Base-by-base conservation (phyloP, 1,140 invertebrate species). In the Atta cephalotes region DNA sequence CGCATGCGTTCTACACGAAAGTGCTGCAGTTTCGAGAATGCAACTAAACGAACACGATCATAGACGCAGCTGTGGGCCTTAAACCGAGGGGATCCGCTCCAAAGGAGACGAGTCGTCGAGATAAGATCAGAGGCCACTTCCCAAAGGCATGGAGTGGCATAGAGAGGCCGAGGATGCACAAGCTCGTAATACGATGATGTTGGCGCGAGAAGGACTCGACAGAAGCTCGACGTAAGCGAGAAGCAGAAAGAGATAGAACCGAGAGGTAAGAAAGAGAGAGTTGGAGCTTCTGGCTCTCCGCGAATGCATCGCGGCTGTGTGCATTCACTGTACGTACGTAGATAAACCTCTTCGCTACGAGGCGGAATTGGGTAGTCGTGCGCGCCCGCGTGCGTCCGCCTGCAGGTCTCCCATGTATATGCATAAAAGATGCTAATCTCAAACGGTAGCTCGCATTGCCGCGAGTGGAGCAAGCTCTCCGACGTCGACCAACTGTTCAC, bases 351-450 rank as follows among this genome's bases (percentile, higher is more conserved):
- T 25, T 72, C 39, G 18, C 28, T 49, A 49, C 14, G 56, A 85
- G 6, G 25, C 62, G 70, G 71, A 80, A 89, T 89, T 72, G 53
- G 58, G 39, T 63, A 82, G 86, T 56, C 58, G 63, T 28, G 66
- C 65, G 49, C 49, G 66, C 63, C 31, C 49, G 35, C 49, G 39
- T 25, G 77, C 25, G 28, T 60, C 58, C 60, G 84, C 66, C 89
- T 65, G 89, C 88, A 87, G 89, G 62, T 90, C 86, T 77, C 65
- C 81, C 87, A 88, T 92, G 91, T 89, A 89, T 92, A 89, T 89
- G 87, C 89, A 92, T 90, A 92, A 92, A 92, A 93, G 93, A 93
- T 93, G 91, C 87, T 93, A 93, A 93, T 93, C 93, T 93, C 85
- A 92, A 93, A 93, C 93, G 92, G 93, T 93, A 93, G 93, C 93